These are phyloP conservation scores for Iselma pallidipennis DNA, from an alignment of 2,888 invertebrate genomes.

Conservation along the genomic window DNA sequence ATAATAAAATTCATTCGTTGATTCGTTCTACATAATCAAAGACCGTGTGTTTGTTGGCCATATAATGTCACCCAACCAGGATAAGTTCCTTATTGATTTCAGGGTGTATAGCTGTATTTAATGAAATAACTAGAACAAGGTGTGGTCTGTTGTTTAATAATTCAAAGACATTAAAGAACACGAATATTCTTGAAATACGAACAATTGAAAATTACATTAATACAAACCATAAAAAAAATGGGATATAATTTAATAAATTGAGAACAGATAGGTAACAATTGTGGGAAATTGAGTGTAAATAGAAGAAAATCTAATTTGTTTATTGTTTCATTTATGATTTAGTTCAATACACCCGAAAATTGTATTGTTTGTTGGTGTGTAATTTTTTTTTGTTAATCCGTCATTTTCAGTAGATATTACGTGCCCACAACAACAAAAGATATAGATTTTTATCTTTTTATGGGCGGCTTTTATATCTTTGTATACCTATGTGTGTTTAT, in stretches of 20 bases:
- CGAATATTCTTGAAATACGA: not conserved
- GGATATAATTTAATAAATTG: no score
- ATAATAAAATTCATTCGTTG: no score
- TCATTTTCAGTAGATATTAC: not conserved
- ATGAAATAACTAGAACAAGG: conserved; percentile 1
- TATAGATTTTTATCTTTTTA: not conserved
- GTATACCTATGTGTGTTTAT: not conserved
- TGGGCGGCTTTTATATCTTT: not conserved
- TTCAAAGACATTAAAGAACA: not conserved
- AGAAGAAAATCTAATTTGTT: no score
- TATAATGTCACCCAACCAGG: conserved; percentile 1
- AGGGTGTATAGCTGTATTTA: conserved; percentile 1
- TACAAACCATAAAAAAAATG: no score
- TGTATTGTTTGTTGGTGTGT: not conserved
- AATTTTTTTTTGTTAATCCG: not conserved
- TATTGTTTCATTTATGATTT: no score
- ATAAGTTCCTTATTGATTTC: conserved; percentile 3
- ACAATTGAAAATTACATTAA: not conserved
- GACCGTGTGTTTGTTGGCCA: not conserved
- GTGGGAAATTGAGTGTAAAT: no score
- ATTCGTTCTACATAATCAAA: conserved; percentile 1
- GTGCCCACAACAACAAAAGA: not conserved
- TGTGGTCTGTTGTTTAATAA: not conserved
- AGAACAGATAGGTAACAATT: no score
- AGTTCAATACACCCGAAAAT: no score